These are phyloP conservation scores for Nebria salina DNA, from an alignment of 2,888 invertebrate genomes.

Conservation along the genomic window DNA sequence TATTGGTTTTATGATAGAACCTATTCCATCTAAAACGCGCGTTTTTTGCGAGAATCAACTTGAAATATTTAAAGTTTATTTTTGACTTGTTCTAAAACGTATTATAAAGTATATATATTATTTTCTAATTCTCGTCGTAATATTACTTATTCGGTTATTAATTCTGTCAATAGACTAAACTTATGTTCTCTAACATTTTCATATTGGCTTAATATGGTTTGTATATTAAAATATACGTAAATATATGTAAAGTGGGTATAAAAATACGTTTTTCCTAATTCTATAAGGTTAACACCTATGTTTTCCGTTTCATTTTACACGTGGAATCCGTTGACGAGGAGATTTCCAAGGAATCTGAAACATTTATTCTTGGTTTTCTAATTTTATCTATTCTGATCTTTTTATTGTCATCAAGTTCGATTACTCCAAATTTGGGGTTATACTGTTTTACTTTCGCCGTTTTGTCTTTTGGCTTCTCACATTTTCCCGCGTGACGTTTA, in stretches of 20 bases:
- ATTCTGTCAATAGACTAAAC: background rate
- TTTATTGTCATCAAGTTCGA: no score
- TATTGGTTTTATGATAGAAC: slow-evolving; percentile 12
- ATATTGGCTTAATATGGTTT: background rate
- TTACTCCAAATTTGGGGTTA: no score
- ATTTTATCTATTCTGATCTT: no score
- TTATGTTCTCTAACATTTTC: background rate
- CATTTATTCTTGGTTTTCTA: no score
- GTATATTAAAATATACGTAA: background rate
- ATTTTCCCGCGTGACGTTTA: slow-evolving; percentile 11
- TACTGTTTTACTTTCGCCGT: no score
- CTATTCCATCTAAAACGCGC: no score
- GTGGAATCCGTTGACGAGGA: no score
- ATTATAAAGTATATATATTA: slow-evolving; percentile 8
- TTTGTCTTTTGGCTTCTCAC: background rate
- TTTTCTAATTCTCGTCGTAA: background rate
- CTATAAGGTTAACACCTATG: no score
- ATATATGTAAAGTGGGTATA: slow-evolving; percentile 4
- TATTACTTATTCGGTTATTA: background rate
- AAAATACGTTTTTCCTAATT: no score
- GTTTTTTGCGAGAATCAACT: no score
- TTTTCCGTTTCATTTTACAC: no score
- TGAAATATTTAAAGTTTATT: slow-evolving; percentile 9
- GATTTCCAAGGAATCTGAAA: no score
- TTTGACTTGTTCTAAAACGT: background rate